Conservation (phyloP, 2,797 vertebrate species). For the Podarcis lilfordi region DNA sequence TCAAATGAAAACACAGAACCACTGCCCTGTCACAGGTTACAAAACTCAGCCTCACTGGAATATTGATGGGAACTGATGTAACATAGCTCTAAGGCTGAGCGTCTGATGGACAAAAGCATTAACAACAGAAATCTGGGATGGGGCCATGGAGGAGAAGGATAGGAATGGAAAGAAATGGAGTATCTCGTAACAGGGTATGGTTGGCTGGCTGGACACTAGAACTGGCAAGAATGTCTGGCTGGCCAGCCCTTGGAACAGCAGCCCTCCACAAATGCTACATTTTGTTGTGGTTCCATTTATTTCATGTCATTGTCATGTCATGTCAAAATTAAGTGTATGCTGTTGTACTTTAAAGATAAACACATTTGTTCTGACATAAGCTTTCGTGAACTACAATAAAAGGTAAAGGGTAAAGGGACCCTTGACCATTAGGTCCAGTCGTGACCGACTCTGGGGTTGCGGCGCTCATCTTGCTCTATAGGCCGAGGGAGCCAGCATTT, state of each 20-base stretch:
- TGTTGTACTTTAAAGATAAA: background rate
- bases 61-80: background rate
- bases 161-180: background rate
- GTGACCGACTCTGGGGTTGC: too few relatives aligned
- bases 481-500: too few relatives aligned
- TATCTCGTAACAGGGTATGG: background rate
- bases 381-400: background rate
- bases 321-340: too few relatives aligned
- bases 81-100: background rate
- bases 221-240: too few relatives aligned
- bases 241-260: background rate
- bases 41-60: background rate
- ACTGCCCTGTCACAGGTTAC: background rate
- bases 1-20: background rate
- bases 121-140: background rate
- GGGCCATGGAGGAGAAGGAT: background rate
- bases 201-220: background rate
- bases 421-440: too few relatives aligned
- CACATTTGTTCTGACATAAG: background rate
- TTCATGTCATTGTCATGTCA: background rate
- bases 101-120: background rate
- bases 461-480: too few relatives aligned
- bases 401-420: too few relatives aligned
- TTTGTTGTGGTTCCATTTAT: background rate
- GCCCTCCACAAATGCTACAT: background rate